A percentile compares a stretch with the other conserved stretches of the same genome.
phyloP scores from a whole-genome alignment of 1,140 invertebrate species.

The Drosophila murphyi region DNA sequence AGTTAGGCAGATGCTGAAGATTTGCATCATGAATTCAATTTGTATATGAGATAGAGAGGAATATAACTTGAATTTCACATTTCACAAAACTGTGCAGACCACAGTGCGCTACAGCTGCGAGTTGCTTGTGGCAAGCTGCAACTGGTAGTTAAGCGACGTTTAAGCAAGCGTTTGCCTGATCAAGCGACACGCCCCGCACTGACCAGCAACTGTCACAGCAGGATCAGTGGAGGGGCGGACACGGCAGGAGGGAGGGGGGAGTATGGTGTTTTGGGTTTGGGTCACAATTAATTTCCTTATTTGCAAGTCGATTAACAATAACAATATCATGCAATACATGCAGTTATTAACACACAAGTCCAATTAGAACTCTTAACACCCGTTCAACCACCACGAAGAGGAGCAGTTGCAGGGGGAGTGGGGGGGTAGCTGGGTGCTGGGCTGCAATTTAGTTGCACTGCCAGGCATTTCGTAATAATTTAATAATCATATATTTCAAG shows the following conservation, averaged over 20 bases:
- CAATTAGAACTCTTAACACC: conserved; percentile 60
- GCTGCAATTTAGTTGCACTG: conserved; percentile 6
- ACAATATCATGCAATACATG: conserved; percentile 21
- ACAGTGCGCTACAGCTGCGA: conserved; percentile 14
- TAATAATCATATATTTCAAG: conserved; percentile 53
- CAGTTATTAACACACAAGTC: conserved; percentile 46
- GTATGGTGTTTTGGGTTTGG: neutral
- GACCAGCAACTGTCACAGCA: neutral
- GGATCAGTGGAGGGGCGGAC: too few relatives aligned
- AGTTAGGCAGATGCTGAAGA: too few relatives aligned
- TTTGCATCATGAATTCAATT: too few relatives aligned
- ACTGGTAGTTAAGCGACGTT: conserved; percentile 37
- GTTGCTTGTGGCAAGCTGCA: neutral
- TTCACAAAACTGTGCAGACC: neutral
- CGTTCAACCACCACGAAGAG: neutral
- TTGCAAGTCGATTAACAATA: conserved; percentile 24
- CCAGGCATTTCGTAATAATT: conserved; percentile 62
- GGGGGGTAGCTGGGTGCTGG: neutral
- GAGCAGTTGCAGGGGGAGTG: neutral
- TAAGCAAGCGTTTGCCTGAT: conserved; percentile 35
- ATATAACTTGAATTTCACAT: too few relatives aligned
- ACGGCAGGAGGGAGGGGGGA: too few relatives aligned
- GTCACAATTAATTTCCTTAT: conserved; percentile 12
- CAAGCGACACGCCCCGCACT: conserved; percentile 3
- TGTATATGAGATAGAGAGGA: too few relatives aligned